Conservation (phyloP, 37 sponge, comb jelly and placozoan species). For the Cliona cf. orientalis region DNA sequence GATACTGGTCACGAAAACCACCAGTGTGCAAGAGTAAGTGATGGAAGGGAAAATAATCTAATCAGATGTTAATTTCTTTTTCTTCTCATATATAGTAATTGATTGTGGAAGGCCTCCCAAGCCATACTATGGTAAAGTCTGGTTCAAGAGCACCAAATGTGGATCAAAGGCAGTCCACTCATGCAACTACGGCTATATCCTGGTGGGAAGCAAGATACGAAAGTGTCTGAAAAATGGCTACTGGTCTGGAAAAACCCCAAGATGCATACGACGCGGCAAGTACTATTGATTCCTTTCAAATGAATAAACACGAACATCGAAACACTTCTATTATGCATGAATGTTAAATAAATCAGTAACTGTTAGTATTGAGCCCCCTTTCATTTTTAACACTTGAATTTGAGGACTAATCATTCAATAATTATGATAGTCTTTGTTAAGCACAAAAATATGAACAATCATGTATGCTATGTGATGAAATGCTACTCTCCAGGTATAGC, state of each 20-base stretch:
- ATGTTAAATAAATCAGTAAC: too few relatives aligned
- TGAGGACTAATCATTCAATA: too few relatives aligned
- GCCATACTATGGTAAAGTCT: background rate
- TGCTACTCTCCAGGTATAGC: too few relatives aligned
- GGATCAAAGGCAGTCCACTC: constrained; percentile 12
- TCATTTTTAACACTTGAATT: too few relatives aligned
- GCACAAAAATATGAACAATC: too few relatives aligned
- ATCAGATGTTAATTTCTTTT: background rate
- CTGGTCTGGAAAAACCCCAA: constrained; percentile 19
- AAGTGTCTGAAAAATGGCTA: constrained; percentile 9
- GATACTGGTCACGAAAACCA: constrained; percentile 42
- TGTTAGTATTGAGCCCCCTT: too few relatives aligned
- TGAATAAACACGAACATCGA: too few relatives aligned
- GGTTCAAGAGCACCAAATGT: background rate
- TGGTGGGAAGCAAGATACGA: constrained; percentile 3
- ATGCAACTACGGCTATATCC: constrained; percentile 30
- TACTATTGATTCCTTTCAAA: too few relatives aligned
- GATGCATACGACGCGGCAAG: constrained; percentile 5
- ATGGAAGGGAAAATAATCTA: background rate
- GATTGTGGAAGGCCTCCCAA: background rate
- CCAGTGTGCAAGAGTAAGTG: constrained; percentile 54
- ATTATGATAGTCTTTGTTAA: too few relatives aligned
- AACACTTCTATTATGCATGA: too few relatives aligned
- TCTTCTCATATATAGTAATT: background rate
- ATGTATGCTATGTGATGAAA: too few relatives aligned